Evolutionary conservation across 2,113 vertebrate genomes (phyloP).

Genomic region (Hiodon tergisus): DNA sequence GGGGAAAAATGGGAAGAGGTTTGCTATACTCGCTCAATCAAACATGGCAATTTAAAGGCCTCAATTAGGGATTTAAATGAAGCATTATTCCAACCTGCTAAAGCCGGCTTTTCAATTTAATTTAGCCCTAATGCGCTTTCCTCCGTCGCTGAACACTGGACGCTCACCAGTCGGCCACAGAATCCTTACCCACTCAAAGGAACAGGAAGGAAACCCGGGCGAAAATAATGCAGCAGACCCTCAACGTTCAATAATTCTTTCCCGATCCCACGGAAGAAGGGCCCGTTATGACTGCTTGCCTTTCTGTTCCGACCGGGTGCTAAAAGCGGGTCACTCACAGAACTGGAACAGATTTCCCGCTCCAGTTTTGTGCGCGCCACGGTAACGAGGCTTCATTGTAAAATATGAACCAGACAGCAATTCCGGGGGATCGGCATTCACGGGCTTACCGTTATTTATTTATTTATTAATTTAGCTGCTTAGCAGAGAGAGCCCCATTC

Average conservation of each 20-base stretch:
- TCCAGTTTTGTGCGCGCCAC: not conserved
- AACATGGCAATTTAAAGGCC: slow-evolving; percentile 33
- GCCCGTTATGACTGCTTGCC: not conserved
- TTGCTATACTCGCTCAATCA: slow-evolving; percentile 8
- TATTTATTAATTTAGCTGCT: too few relatives aligned
- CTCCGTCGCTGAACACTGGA: slow-evolving; percentile 23
- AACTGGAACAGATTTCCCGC: slow-evolving; percentile 19
- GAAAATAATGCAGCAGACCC: not conserved
- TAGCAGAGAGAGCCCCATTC: not conserved
- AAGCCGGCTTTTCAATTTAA: slow-evolving; percentile 49
- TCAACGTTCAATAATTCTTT: not conserved
- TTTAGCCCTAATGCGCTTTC: slow-evolving; percentile 42
- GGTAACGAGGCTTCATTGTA: slow-evolving; percentile 4
- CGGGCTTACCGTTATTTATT: not conserved
- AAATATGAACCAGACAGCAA: not conserved
- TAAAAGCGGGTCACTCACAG: slow-evolving; percentile 9
- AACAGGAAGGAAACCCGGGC: slow-evolving; percentile 2
- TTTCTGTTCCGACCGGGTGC: not conserved
- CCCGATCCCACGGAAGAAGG: not conserved
- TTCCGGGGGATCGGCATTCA: not conserved
- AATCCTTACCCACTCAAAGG: slow-evolving; percentile 18
- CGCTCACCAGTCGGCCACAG: slow-evolving; percentile 21
- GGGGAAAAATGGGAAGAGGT: not conserved
- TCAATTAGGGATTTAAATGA: slow-evolving; percentile 35
- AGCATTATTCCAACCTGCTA: slow-evolving; percentile 41